Evolutionary conservation across 2,113 vertebrate genomes (phyloP).

Genomic region (Brachirus orientalis): DNA sequence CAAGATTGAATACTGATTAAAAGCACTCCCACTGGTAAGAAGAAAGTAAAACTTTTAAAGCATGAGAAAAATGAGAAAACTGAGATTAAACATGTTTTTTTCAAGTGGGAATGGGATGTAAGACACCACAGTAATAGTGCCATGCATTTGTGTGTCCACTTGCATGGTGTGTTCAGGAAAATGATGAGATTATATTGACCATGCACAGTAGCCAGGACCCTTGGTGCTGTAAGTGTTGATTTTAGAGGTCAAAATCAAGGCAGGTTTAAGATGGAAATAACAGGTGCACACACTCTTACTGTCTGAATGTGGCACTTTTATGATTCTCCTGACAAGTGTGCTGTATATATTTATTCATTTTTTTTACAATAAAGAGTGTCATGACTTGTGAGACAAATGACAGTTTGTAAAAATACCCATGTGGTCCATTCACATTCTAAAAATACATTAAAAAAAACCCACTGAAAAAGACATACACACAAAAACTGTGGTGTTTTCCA

Average conservation of each 20-base stretch:
- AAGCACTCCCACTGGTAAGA: no score
- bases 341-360: background rate
- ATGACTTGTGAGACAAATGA: background rate
- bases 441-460: background rate
- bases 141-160: background rate
- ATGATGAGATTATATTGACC: background rate
- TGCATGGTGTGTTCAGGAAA: background rate
- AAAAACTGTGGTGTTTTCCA: no score
- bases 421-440: background rate
- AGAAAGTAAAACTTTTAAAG: no score
- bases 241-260: slow-evolving; percentile 22
- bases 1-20: no score
- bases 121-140: background rate
- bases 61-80: no score
- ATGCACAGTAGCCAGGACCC: background rate
- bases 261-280: slow-evolving; percentile 13
- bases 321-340: slow-evolving; percentile 2
- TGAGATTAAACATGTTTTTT: no score
- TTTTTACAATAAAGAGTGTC: background rate
- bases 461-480: background rate
- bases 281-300: slow-evolving; percentile 22
- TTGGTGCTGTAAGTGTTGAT: background rate
- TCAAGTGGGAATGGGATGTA: no score
- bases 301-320: slow-evolving; percentile 23
- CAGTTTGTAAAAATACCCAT: slow-evolving; percentile 10